phyloP scores from a whole-genome alignment of 2,113 vertebrate genomes.

The Rhabdornis inornatus region DNA sequence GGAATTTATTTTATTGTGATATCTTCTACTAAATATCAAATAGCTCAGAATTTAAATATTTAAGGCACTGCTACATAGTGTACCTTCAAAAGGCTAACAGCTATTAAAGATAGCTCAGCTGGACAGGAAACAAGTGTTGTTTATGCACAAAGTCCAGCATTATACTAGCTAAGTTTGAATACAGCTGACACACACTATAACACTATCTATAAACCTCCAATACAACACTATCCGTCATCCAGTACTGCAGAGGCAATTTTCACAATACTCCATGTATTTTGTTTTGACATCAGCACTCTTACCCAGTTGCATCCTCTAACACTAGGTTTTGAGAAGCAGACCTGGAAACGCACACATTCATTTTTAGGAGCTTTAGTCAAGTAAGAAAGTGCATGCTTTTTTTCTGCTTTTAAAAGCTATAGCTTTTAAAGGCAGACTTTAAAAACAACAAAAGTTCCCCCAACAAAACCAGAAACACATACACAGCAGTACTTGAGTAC shows the following conservation, averaged over 20 bases:
- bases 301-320: neutral
- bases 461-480: neutral
- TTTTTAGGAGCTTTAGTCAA: neutral
- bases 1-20: neutral
- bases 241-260: neutral
- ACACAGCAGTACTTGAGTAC: neutral
- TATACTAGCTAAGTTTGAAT: neutral
- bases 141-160: neutral
- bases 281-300: neutral
- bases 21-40: neutral
- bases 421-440: neutral
- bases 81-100: neutral
- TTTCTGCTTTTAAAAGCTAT: neutral
- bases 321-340: neutral
- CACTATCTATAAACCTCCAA: neutral
- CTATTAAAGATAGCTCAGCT: neutral
- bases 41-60: slow-evolving; percentile 17
- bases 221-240: neutral
- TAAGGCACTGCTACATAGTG: neutral
- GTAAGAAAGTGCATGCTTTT: neutral
- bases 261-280: neutral
- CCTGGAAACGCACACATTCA: neutral
- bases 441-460: neutral
- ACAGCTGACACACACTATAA: neutral
- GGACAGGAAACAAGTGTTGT: neutral